Percentiles rank a stretch among this genome's conserved stretches.
Conservation (phyloP, 92 coral and sea anemone species). For the Phymanthus crucifer region DNA sequence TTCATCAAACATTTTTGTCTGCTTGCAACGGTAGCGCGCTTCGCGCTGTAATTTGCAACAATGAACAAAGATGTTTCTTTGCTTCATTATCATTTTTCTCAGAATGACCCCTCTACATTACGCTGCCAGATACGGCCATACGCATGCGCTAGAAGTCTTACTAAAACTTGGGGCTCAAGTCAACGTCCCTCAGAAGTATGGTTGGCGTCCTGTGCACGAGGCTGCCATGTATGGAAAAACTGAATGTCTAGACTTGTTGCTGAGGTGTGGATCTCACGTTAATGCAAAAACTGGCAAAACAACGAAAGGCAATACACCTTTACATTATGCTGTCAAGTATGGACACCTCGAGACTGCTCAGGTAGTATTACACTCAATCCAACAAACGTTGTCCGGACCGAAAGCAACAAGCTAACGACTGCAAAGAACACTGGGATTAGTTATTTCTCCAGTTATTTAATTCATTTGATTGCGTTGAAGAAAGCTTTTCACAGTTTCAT, state of each 20-base stretch:
- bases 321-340: constrained; percentile 74
- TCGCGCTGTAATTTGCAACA: too few species aligned
- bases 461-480: too few species aligned
- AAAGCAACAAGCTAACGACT: too few species aligned
- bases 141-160: constrained; percentile 39
- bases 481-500: too few species aligned
- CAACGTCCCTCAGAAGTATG: constrained; percentile 57
- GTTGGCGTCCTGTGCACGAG: constrained; percentile 89
- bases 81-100: not conserved
- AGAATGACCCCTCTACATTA: constrained; percentile 72
- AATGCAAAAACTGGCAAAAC: constrained; percentile 62
- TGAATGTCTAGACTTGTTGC: constrained; percentile 54
- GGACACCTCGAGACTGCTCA: constrained; percentile 66
- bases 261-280: constrained; percentile 59
- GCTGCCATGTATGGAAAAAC: constrained; percentile 69
- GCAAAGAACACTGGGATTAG: too few species aligned
- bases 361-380: constrained; percentile 12
- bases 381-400: too few species aligned
- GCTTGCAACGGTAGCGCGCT: too few species aligned
- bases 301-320: constrained; percentile 59
- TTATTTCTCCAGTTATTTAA: too few species aligned
- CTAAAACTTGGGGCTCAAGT: constrained; percentile 63
- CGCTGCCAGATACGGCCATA: constrained; percentile 78
- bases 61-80: too few species aligned
- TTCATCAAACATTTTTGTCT: too few species aligned